Evolutionary conservation across 2,888 invertebrate genomes (phyloP), one percentile per base, ranked within the genome.

Genomic region (Brachyptera risi): DNA sequence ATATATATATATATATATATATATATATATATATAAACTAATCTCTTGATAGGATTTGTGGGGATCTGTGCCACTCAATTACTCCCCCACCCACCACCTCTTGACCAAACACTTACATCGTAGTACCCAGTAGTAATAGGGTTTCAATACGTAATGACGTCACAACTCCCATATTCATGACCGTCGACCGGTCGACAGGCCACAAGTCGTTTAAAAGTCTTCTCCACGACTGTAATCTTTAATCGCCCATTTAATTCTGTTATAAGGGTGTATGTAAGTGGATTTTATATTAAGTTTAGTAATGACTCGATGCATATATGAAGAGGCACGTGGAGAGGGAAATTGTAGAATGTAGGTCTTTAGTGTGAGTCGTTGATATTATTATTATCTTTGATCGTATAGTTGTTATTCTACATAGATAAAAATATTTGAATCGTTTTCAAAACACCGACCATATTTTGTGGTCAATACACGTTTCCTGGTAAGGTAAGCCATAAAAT

Each of bases 11-110:
- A n/a, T n/a, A n/a, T n/a, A n/a, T n/a, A n/a, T n/a, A n/a, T n/a
- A n/a, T n/a, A n/a, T n/a, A n/a, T n/a, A n/a, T n/a, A n/a, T n/a
- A n/a, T n/a, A n/a, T n/a, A n/a, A n/a, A 56, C 63, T 61, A 63
- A 63, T 63, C 61, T 61, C 58, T 59, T 63, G 61, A 63, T 63
- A 63, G 63, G 63, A 63, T 63, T 61, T 63, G 61, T 61, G 31
- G 56, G n/a, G 62, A 59, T 60, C 50, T 49, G 60, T 60, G 56
- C 57, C 37, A 57, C 63, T 56, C 63, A 56, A 63, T 63, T 63
- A 61, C 65, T 57, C 61, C 19, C 38, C 51, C 15, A 15, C 42
- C 37, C 47, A 27, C 50, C 42, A 42, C 17, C 42, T 21, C 42
- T 19, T 27, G 27, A 21, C 40, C 26, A 27, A 51, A 23, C 49